These are phyloP conservation scores for Sarcophaga carnaria DNA, from an alignment of 2,888 invertebrate species.

Conservation along the genomic window DNA sequence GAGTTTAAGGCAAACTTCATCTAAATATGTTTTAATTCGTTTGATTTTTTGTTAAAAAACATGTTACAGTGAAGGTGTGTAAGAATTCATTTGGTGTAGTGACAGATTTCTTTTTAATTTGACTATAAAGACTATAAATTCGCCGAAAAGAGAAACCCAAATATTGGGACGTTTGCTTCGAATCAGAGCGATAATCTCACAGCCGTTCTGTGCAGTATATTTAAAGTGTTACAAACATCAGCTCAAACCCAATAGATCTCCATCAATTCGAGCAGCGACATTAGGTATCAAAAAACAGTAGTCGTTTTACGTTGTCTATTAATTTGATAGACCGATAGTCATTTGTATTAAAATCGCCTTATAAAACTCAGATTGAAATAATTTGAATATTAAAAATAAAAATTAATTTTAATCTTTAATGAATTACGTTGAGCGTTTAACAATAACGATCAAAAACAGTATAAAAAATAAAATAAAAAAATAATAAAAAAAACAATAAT, in stretches of 20 bases:
- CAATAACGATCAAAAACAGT: neutral
- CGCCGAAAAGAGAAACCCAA: no score
- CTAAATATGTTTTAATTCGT: no score
- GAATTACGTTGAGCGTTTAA: slow-evolving; percentile 59
- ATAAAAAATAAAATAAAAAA: neutral
- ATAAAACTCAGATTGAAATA: slow-evolving; percentile 61
- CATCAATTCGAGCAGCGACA: no score
- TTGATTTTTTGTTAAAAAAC: no score
- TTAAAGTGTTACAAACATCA: slow-evolving; percentile 32
- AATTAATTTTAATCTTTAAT: slow-evolving; percentile 64
- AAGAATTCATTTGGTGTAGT: no score
- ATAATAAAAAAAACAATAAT: neutral
- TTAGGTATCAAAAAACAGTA: slow-evolving; percentile 50
- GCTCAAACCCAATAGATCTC: slow-evolving; percentile 17
- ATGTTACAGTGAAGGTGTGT: no score
- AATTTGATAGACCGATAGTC: slow-evolving; percentile 59
- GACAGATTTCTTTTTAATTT: no score
- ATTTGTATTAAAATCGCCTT: slow-evolving; percentile 56
- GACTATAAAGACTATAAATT: no score
- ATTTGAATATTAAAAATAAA: slow-evolving; percentile 61
- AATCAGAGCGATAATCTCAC: no score
- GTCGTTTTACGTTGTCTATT: slow-evolving; percentile 51
- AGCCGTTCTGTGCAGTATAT: neutral
- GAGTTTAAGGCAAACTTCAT: no score
- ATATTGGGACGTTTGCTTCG: no score